These are phyloP conservation scores for Mizuhopecten yessoensis DNA, from an alignment of 1,140 invertebrate genomes.

Conservation along the genomic window DNA sequence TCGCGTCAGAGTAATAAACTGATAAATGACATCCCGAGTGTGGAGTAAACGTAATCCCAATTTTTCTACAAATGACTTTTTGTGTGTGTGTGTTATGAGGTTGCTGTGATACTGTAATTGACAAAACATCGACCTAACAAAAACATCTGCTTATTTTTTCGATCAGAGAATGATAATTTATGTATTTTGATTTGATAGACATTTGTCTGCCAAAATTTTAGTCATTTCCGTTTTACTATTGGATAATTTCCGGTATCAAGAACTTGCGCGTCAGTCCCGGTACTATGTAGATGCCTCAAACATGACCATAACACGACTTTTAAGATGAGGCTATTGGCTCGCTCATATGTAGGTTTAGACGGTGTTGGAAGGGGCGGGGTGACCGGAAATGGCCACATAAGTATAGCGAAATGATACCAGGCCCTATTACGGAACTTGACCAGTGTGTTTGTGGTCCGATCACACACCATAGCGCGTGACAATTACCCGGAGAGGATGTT, in stretches of 20 bases:
- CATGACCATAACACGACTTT: not conserved
- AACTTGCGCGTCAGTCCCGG: not conserved
- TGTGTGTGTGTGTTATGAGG: not conserved
- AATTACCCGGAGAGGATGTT: not conserved
- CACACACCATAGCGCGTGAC: not conserved
- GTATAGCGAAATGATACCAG: not conserved
- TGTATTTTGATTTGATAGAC: not conserved
- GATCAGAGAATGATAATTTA: not conserved
- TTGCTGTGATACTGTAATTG: not conserved
- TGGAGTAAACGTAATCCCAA: not conserved
- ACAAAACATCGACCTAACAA: not conserved
- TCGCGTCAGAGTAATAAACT: not conserved
- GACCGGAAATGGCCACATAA: not conserved
- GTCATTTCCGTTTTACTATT: not conserved
- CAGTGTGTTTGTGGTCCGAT: not conserved
- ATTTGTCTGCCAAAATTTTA: not conserved
- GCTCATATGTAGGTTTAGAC: not conserved
- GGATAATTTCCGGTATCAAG: not conserved
- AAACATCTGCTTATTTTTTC: not conserved
- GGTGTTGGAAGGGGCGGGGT: not conserved
- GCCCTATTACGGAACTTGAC: slow-evolving; percentile 22
- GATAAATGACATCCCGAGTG: not conserved
- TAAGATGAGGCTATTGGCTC: not conserved
- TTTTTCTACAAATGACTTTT: slow-evolving; percentile 18
- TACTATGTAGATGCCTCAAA: not conserved